A percentile compares a stretch with the other conserved stretches of the same genome.
Evolutionary conservation across 2,888 invertebrate species (phyloP).

Genomic region (Fragum sueziense): DNA sequence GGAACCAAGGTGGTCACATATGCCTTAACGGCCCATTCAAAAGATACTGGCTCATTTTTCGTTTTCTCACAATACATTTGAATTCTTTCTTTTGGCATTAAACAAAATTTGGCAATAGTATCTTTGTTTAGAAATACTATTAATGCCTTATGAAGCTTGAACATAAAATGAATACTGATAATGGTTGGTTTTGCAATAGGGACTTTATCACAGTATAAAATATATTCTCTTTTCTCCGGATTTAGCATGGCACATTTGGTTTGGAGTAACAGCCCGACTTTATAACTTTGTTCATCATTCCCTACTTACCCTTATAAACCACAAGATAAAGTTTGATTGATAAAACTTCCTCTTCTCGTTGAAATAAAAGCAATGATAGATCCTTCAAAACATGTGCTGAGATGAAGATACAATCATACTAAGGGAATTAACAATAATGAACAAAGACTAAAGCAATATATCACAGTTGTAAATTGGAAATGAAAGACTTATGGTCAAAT

Average conservation of each 20-base stretch:
- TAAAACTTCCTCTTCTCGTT: neutral
- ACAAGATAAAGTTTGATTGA: too few species aligned
- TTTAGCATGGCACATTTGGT: neutral
- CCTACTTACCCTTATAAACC: too few species aligned
- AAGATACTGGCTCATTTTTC: too few species aligned
- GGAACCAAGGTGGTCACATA: too few species aligned
- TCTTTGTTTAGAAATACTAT: too few species aligned
- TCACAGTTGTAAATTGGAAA: slow-evolving; percentile 59
- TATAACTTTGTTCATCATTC: neutral
- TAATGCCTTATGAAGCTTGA: too few species aligned
- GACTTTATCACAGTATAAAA: neutral
- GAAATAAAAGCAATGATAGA: neutral
- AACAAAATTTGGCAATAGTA: too few species aligned
- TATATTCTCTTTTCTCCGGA: neutral
- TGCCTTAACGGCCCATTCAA: too few species aligned
- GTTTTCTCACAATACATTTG: too few species aligned
- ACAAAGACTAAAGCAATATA: slow-evolving; percentile 16
- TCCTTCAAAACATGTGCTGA: neutral
- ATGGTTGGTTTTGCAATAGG: too few species aligned
- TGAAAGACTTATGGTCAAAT: slow-evolving; percentile 44
- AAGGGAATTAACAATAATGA: neutral
- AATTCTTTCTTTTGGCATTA: neutral
- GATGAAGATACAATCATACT: neutral
- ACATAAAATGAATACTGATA: too few species aligned
- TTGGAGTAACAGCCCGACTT: neutral